phyloP scores from a whole-genome alignment of 1,140 invertebrate genomes.

The Calephelis virginiensis region DNA sequence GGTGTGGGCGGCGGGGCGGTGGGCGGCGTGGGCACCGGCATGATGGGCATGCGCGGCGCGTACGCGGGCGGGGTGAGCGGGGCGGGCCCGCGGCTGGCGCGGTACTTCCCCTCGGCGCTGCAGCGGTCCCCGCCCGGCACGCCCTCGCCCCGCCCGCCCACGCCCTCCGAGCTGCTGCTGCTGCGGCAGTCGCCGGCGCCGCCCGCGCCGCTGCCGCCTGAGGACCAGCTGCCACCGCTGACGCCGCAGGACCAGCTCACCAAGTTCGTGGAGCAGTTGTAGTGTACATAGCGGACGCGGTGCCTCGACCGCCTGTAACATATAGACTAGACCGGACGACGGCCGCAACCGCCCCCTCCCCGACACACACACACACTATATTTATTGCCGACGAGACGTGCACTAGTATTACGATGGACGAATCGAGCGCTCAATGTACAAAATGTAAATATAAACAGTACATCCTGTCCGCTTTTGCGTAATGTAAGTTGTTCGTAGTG shows the following conservation, averaged over 20 bases:
- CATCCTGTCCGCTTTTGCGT: conserved; percentile 78
- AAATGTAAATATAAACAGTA: conserved; percentile 79
- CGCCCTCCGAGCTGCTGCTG: conserved; percentile 67
- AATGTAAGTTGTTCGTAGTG: conserved; percentile 79
- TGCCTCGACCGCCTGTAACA: conserved; percentile 49
- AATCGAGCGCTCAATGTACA: conserved; percentile 79
- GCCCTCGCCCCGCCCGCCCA: conserved; percentile 68
- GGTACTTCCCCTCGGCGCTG: conserved; percentile 66
- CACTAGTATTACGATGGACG: conserved; percentile 71
- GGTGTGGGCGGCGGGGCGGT: conserved; percentile 66
- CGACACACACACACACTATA: conserved; percentile 36
- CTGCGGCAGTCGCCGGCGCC: conserved; percentile 82
- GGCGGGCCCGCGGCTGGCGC: conserved; percentile 46
- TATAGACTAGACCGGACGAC: conserved; percentile 54
- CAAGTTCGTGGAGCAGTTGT: conserved; percentile 96
- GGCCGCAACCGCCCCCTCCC: conserved; percentile 24
- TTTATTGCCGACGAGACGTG: conserved; percentile 71
- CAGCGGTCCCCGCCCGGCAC: conserved; percentile 88
- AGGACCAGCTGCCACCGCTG: conserved; percentile 85
- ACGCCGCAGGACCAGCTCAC: conserved; percentile 95
- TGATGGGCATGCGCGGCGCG: conserved; percentile 45
- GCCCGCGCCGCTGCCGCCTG: conserved; percentile 84
- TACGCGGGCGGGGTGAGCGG: conserved; percentile 55
- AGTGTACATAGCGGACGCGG: conserved; percentile 77
- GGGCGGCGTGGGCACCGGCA: conserved; percentile 46